A percentile compares a stretch with the other conserved stretches of the same genome.
Evolutionary conservation across 1,140 invertebrate genomes (phyloP).

Genomic region (Drosophila pandora): DNA sequence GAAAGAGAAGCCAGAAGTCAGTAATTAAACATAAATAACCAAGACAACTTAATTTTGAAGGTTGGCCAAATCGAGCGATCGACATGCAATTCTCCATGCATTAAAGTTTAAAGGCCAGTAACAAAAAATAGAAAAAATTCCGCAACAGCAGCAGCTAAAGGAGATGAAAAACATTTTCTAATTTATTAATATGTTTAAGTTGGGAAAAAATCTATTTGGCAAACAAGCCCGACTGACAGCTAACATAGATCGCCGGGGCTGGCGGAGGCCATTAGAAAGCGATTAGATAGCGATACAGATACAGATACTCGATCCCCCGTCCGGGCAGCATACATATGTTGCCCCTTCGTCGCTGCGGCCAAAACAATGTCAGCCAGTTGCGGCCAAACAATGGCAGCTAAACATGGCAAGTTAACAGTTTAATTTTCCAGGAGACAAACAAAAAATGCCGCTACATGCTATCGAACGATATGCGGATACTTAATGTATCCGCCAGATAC

Average conservation of each 20-base stretch:
- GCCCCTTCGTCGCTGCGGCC: conserved; percentile 43
- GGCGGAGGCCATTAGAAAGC: conserved; percentile 74
- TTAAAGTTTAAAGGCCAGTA: conserved; percentile 76
- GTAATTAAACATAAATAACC: conserved; percentile 67
- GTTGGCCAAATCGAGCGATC: conserved; percentile 60
- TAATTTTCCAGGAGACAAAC: conserved; percentile 72
- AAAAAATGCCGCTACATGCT: conserved; percentile 70
- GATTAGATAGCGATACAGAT: conserved; percentile 82
- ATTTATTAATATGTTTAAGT: conserved; percentile 78
- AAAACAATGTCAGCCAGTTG: conserved; percentile 65
- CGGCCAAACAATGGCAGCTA: conserved; percentile 76
- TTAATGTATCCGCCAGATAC: conserved; percentile 69
- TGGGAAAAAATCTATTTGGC: conserved; percentile 71
- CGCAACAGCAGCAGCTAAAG: not conserved
- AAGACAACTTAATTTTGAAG: conserved; percentile 80
- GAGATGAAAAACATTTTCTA: conserved; percentile 70
- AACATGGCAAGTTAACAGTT: conserved; percentile 82
- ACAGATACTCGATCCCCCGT: conserved; percentile 47
- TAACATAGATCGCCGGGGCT: conserved; percentile 76
- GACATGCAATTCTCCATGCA: conserved; percentile 73
- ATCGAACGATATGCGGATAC: conserved; percentile 57
- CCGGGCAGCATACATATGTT: conserved; percentile 64
- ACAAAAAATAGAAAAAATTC: conserved; percentile 20
- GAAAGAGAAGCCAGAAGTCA: conserved; percentile 19
- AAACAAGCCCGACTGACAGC: conserved; percentile 73